A percentile compares a stretch with the other conserved stretches of the same genome.
Conservation (phyloP, 92 coral and sea anemone species). For the Porites divaricata region DNA sequence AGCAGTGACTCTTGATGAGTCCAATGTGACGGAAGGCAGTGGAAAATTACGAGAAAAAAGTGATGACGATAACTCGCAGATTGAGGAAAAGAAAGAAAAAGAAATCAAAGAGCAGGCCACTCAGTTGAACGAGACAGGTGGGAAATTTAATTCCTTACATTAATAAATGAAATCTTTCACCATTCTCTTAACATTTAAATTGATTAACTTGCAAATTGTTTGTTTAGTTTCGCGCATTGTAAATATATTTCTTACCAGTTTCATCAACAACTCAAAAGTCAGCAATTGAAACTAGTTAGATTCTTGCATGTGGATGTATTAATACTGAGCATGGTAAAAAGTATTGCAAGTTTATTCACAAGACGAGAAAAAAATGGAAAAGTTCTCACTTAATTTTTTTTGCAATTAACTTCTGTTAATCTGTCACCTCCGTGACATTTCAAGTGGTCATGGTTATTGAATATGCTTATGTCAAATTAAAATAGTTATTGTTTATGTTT, state of each 20-base stretch:
- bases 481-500: no score
- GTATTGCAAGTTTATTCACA: neutral
- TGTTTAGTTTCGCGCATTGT: neutral
- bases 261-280: neutral
- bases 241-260: no score
- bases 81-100: slow-evolving; percentile 37
- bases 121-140: slow-evolving; percentile 45
- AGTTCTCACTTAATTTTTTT: neutral
- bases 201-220: slow-evolving; percentile 13
- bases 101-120: slow-evolving; percentile 49
- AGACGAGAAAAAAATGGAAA: no score
- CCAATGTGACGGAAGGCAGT: slow-evolving; percentile 20
- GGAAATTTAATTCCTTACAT: slow-evolving; percentile 5
- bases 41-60: slow-evolving; percentile 37
- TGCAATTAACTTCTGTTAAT: neutral
- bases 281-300: neutral
- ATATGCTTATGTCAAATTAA: neutral
- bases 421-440: neutral
- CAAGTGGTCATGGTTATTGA: neutral
- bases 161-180: slow-evolving; percentile 8
- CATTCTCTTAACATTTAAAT: neutral
- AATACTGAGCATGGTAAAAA: neutral
- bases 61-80: slow-evolving; percentile 17
- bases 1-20: slow-evolving; percentile 35
- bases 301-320: neutral